These are phyloP conservation scores for Potamarius usumacintae DNA, from an alignment of 2,113 vertebrate species.

Conservation along the genomic window DNA sequence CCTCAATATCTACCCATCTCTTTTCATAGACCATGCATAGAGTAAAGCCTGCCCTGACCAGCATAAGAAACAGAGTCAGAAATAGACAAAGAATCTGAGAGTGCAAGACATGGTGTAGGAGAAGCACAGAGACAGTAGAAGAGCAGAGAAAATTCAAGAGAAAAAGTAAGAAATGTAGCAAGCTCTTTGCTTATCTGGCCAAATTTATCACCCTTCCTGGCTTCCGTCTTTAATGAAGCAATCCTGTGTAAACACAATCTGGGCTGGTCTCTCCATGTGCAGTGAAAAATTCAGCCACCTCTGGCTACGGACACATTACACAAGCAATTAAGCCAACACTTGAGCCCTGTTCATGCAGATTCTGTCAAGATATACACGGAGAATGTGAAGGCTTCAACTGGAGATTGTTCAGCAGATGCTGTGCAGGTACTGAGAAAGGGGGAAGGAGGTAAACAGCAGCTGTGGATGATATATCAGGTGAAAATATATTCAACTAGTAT, in stretches of 20 bases:
- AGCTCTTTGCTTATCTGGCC: conserved; percentile 1
- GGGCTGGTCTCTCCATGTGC: background rate
- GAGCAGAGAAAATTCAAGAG: background rate
- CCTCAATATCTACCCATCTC: conserved; percentile 34
- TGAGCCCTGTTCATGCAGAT: conserved; percentile 13
- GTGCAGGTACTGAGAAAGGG: background rate
- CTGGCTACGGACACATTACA: conserved; percentile 25
- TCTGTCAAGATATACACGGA: conserved; percentile 20
- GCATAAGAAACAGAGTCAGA: background rate
- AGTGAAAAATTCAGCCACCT: conserved; percentile 2
- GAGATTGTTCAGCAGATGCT: background rate
- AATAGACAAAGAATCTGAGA: background rate
- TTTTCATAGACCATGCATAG: conserved; percentile 15
- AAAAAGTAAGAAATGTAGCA: conserved; percentile 19
- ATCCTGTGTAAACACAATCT: conserved; percentile 16
- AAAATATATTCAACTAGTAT: conserved; percentile 15
- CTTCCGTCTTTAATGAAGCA: conserved; percentile 25
- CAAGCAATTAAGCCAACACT: conserved; percentile 31
- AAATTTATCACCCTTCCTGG: conserved; percentile 1
- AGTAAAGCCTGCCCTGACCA: conserved; percentile 2
- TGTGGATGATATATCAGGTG: background rate
- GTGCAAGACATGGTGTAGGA: background rate
- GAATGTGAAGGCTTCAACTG: background rate
- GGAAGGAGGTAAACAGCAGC: background rate
- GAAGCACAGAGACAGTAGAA: background rate